phyloP scores from a whole-genome alignment of 1,140 invertebrate species.

The Leucophenga varia region DNA sequence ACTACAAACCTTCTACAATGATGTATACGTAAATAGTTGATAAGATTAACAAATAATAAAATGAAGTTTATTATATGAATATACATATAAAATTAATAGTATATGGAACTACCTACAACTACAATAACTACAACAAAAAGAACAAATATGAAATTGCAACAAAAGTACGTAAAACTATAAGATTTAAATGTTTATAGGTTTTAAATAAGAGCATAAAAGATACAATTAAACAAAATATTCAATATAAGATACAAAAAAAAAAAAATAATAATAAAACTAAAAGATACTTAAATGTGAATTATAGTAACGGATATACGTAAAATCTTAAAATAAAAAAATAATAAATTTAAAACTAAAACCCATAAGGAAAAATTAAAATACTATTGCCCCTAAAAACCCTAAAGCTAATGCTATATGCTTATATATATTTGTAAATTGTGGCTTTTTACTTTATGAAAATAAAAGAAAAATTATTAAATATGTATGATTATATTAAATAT shows the following conservation, averaged over 20 bases:
- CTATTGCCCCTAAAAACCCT: too few species aligned
- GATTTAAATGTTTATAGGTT: constrained; percentile 53
- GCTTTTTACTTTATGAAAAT: too few species aligned
- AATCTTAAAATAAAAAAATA: constrained; percentile 15
- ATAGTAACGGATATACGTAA: constrained; percentile 52
- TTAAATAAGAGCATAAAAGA: constrained; percentile 25
- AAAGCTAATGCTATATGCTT: too few species aligned
- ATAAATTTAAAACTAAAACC: constrained; percentile 14
- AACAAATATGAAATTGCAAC: constrained; percentile 14
- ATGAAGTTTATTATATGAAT: constrained; percentile 6
- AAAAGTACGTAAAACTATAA: constrained; percentile 36
- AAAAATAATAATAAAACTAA: constrained; percentile 39
- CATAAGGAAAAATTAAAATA: constrained; percentile 30
- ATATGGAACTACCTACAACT: constrained; percentile 10
- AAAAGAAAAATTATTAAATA: too few species aligned
- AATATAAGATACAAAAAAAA: constrained; percentile 14
- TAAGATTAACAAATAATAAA: constrained; percentile 35
- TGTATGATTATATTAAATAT: too few species aligned
- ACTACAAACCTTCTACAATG: constrained; percentile 37
- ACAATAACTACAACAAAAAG: too few species aligned
- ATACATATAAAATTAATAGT: not conserved
- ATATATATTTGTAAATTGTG: too few species aligned
- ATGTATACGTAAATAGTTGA: constrained; percentile 54
- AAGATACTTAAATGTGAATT: constrained; percentile 45
- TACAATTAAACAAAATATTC: constrained; percentile 41